These are phyloP conservation scores for Myocastor coypus DNA, from an alignment of 2,113 vertebrate species.

Conservation along the genomic window DNA sequence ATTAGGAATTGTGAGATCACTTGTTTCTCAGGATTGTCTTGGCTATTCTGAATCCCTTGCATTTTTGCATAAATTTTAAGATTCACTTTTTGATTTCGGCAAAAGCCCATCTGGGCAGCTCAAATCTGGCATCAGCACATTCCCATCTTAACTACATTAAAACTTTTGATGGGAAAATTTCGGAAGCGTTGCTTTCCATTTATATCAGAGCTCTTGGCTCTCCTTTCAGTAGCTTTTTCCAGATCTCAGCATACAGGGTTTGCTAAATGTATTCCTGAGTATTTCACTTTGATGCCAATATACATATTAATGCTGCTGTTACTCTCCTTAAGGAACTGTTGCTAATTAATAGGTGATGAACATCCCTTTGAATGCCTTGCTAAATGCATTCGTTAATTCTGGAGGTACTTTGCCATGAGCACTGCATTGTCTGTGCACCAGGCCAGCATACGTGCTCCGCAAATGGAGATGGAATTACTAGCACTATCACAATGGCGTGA, in stretches of 20 bases:
- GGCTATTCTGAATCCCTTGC: not conserved
- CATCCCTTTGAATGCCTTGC: not conserved
- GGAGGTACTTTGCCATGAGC: not conserved
- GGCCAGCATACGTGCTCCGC: not conserved
- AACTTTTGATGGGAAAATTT: not conserved
- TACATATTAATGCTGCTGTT: not conserved
- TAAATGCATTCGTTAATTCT: not conserved
- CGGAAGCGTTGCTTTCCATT: not conserved
- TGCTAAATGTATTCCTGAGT: not conserved
- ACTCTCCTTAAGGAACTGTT: not conserved
- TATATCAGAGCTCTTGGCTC: not conserved
- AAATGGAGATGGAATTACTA: not conserved
- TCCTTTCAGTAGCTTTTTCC: not conserved
- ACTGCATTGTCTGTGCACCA: not conserved
- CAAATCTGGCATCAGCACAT: not conserved
- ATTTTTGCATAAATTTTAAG: conserved; percentile 13
- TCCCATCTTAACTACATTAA: not conserved
- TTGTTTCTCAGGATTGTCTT: not conserved
- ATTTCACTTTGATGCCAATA: not conserved
- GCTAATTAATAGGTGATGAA: not conserved
- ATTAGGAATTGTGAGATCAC: not conserved
- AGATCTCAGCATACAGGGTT: not conserved
- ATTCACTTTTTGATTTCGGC: not conserved
- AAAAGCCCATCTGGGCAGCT: not conserved
- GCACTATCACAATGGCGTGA: not conserved